Evolutionary conservation across 2,797 vertebrate genomes (phyloP).

Genomic region (Miichthys miiuy): DNA sequence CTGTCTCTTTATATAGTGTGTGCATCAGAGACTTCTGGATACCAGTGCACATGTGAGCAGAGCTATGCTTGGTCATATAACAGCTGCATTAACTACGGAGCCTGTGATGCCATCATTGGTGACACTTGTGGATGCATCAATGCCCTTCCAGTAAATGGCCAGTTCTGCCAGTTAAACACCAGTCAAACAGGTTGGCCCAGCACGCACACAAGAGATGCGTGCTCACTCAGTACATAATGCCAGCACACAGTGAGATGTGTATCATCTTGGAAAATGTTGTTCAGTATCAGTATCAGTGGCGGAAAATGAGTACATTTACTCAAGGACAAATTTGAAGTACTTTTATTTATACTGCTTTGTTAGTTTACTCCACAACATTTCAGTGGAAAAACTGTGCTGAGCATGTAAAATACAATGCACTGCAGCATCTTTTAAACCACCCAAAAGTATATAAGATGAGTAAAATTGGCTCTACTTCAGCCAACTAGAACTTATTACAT

Average conservation of each 20-base stretch:
- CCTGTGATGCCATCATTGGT: conserved; percentile 36
- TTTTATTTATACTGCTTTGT: background rate
- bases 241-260: too few species aligned
- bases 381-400: background rate
- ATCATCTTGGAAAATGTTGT: background rate
- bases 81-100: conserved; percentile 48
- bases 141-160: conserved; percentile 40
- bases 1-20: conserved; percentile 46
- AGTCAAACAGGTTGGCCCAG: conserved; percentile 38
- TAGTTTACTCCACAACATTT: background rate
- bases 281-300: too few species aligned
- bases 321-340: background rate
- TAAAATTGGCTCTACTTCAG: too few species aligned
- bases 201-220: too few species aligned
- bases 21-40: background rate
- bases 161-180: conserved; percentile 45
- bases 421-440: background rate
- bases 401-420: background rate
- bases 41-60: conserved; percentile 65
- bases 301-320: background rate
- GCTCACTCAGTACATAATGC: background rate
- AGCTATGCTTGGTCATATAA: conserved; percentile 53
- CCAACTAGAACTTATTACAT: too few species aligned
- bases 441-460: too few species aligned
- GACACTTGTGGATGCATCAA: conserved; percentile 73